Evolutionary conservation across 2,797 vertebrate genomes (phyloP), one percentile per base, ranked within the genome.

Genomic region (Stomatorhinus walkeri): DNA sequence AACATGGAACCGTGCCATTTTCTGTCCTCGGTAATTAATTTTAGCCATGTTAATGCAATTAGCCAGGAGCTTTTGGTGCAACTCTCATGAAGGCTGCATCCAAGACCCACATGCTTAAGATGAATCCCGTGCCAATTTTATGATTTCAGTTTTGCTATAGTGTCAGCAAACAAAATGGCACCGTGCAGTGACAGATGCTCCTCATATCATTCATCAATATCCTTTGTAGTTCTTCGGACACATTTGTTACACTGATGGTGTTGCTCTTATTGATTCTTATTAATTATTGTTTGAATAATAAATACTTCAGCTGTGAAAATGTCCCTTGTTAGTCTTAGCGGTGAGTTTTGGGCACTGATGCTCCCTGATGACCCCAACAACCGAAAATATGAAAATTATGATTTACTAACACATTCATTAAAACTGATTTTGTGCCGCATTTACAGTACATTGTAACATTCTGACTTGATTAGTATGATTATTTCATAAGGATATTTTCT

Each of bases 11-110:
- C 51, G 7, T 81, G 89, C 87, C 86, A 88, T n/a, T 88, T 91
- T 89, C 89, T 88, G 89, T 89, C 90, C 86, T 86, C 88, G 90
- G 85, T 92, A 93, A 93, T 92, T 91, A 93, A 92, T 93, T 93
- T 90, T 89, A 76, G 84, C 88, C 89, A 91, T 91, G 89, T 90
- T 92, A 92, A 91, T 90, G 90, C 88, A 90, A 92, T 92, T 91
- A 91, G 87, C 88, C 89, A 89, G 89, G 40, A 91, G 90, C 90
- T 90, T 89, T 85, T 52, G 85, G 72, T 88, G 28, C 32, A 83
- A 84, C 89, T 88, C 87, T 88, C 61, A 76, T 56, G 89, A 68
- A 88, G 87, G 40, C n/a, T 12, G 91, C 61, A 90, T 90, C 90
- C 85, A 83, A 91, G 89, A 89, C 88, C 83, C 76, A 88, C 88